Base-by-base conservation (phyloP, 2,113 vertebrate genomes). In the Spheniscus mendiculus region DNA sequence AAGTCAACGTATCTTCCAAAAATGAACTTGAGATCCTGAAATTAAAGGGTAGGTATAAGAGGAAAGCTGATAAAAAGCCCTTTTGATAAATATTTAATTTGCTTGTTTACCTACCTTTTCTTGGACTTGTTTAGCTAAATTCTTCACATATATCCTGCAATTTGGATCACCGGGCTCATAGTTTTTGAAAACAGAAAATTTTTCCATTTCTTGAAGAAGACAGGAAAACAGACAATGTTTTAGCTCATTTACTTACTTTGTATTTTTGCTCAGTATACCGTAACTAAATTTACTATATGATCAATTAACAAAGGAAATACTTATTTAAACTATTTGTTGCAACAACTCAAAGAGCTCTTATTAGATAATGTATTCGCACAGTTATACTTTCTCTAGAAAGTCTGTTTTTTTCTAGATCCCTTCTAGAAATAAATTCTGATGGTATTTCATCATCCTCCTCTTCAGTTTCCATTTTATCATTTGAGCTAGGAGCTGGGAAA, bases 91-190 rank as follows among this genome's bases (percentile, higher is more conserved):
- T 56, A 84, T 2, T 93, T 42, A 2, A 65, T 69, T 22, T 84
- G 38, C 10, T 81, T 55, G 40, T 79, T 77, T 87, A 97, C 98
- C 72, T 97, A 99, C 99, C 98, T 99, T 99, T 98, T 99, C 99
- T 82, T 99, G 99, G 96, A 99, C 99, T 97, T 99, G 99, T 96
- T 99, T 99, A 76, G 99, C 98, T 81, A 99, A 98, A 98, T 99
- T 99, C 98, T 99, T 99, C 97, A 99, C 99, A 82, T 99, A 99
- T 94, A 99, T 99, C 91, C 99, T 98, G 98, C 99, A 99, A 49
- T 99, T 99, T 30, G 99, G 99, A 97, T 99, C 99, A 50, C 99
- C 99, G 1, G 99, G 98, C 69, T 99, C 99, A 65, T 99, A 99
- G 90, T 98, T 99, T 98, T 99, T 99, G 98, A 99, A 99, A 94